Conservation (phyloP, 2,888 invertebrate species). For the Clusia tigrina region DNA sequence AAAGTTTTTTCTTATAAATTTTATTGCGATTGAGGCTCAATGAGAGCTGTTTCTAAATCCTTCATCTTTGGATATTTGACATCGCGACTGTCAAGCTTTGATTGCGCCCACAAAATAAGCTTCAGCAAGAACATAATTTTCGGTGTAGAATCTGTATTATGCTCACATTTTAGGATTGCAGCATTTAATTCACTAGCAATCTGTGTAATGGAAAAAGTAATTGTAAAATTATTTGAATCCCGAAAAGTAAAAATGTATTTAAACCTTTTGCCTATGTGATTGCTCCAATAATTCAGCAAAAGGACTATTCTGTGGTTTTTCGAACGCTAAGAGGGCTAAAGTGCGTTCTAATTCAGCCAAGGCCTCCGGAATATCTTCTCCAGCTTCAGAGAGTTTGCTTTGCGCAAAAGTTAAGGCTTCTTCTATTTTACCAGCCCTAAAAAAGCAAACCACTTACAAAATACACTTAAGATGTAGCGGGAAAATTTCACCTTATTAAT, state of each 20-base stretch:
- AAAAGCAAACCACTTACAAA: no score
- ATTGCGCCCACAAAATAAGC: slow-evolving; percentile 95
- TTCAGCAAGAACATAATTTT: slow-evolving; percentile 90
- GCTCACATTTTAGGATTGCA: slow-evolving; percentile 94
- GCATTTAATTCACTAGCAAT: slow-evolving; percentile 97
- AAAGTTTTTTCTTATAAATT: slow-evolving; percentile 34
- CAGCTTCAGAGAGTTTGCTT: slow-evolving; percentile 84
- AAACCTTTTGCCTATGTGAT: slow-evolving; percentile 94
- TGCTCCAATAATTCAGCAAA: slow-evolving; percentile 93
- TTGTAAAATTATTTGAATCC: slow-evolving; percentile 11
- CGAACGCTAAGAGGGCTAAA: slow-evolving; percentile 93
- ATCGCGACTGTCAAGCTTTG: slow-evolving; percentile 92
- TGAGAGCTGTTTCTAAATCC: slow-evolving; percentile 84
- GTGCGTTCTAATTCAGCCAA: slow-evolving; percentile 88
- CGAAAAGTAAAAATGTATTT: slow-evolving; percentile 14
- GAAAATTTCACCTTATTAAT: slow-evolving; percentile 54
- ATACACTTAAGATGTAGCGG: neutral
- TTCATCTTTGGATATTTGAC: slow-evolving; percentile 96
- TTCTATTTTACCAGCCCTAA: slow-evolving; percentile 77
- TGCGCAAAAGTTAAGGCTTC: slow-evolving; percentile 88
- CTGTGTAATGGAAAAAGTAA: slow-evolving; percentile 61
- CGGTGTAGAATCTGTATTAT: slow-evolving; percentile 88
- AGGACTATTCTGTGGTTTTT: slow-evolving; percentile 93
- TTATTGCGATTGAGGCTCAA: slow-evolving; percentile 72
- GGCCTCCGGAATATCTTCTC: slow-evolving; percentile 77